A percentile compares a stretch with the other conserved stretches of the same genome.
phyloP scores from a whole-genome alignment of 2,797 vertebrate genomes.

The Hypotaenidia philippensis region DNA sequence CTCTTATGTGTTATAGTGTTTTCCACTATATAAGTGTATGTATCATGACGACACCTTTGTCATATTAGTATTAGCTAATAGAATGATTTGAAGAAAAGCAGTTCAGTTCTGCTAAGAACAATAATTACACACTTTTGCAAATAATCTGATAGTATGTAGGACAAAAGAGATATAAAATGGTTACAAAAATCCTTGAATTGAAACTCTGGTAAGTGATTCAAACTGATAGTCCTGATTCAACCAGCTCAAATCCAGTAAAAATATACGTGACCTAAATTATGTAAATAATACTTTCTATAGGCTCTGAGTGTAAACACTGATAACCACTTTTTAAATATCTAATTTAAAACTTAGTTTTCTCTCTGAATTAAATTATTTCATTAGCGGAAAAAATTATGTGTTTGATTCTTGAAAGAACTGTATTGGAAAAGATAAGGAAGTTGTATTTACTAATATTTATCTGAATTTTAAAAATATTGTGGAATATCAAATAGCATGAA shows the following conservation, averaged over 20 bases:
- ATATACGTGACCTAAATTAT: constrained; percentile 39
- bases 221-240: constrained; percentile 29
- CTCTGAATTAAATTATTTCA: not conserved
- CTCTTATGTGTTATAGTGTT: not conserved
- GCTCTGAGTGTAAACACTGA: not conserved
- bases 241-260: constrained; percentile 50
- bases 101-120: constrained; percentile 60
- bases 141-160: constrained; percentile 55
- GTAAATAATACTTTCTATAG: not conserved
- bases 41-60: constrained; percentile 49
- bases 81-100: constrained; percentile 62
- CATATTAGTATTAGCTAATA: constrained; percentile 44
- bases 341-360: not conserved
- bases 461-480: not conserved
- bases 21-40: not conserved
- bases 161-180: constrained; percentile 60
- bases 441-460: not conserved
- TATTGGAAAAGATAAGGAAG: not conserved
- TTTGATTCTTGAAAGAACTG: not conserved
- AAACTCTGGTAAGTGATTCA: constrained; percentile 25
- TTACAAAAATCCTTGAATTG: constrained; percentile 62
- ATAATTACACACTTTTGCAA: constrained; percentile 61
- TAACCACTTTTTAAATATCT: not conserved
- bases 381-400: not conserved
- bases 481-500: accelerated